These are phyloP conservation scores for Thamnophis elegans DNA, from an alignment of 2,797 vertebrate species.

Conservation along the genomic window DNA sequence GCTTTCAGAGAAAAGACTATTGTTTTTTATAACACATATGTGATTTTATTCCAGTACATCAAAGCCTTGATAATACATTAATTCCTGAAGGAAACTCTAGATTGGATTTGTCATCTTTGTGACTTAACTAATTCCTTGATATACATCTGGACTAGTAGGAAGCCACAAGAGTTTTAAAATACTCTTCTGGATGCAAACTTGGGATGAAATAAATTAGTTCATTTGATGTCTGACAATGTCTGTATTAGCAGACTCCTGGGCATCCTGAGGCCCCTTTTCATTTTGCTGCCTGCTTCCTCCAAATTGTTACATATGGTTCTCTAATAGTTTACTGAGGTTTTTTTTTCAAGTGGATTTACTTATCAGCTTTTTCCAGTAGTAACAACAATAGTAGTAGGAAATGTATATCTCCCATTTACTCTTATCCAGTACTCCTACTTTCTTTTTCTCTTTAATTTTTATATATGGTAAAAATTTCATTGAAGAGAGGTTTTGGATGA, in stretches of 20 bases:
- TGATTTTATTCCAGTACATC: neutral
- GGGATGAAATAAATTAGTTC: neutral
- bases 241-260: slow-evolving; percentile 35
- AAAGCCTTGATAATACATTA: neutral
- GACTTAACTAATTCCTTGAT: neutral
- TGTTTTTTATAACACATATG: neutral
- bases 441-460: slow-evolving; percentile 92
- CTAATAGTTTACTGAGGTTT: slow-evolving; percentile 57
- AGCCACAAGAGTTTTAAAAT: neutral
- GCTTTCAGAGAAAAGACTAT: neutral
- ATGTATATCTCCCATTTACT: slow-evolving; percentile 78
- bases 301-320: slow-evolving; percentile 57
- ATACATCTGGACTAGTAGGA: neutral
- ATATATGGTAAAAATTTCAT: slow-evolving; percentile 97
- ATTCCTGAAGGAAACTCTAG: neutral
- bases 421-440: slow-evolving; percentile 74
- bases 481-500: slow-evolving; percentile 91
- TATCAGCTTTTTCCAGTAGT: slow-evolving; percentile 73
- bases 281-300: neutral
- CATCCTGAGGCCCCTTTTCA: slow-evolving; percentile 47
- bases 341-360: slow-evolving; percentile 71
- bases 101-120: neutral
- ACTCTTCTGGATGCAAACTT: neutral
- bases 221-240: neutral
- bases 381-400: slow-evolving; percentile 71